These are phyloP conservation scores for Tromatobia lineatoria DNA, from an alignment of 2,888 invertebrate genomes.

Conservation along the genomic window DNA sequence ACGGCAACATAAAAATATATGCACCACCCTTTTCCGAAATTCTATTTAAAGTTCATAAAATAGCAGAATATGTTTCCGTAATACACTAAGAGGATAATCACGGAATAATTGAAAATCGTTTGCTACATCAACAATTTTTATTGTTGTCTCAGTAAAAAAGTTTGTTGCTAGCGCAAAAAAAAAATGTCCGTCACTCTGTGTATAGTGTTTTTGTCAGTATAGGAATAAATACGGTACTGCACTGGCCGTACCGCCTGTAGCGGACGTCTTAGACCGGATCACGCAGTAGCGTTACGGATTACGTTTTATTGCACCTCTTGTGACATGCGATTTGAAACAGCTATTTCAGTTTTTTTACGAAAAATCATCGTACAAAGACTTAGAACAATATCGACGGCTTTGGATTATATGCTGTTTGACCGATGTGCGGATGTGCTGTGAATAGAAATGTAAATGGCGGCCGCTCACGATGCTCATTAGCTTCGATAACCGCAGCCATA, in stretches of 20 bases:
- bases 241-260: not conserved
- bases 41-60: too few species aligned
- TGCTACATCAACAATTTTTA: too few species aligned
- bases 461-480: slow-evolving; percentile 72
- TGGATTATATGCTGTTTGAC: not conserved
- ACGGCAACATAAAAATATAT: too few species aligned
- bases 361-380: slow-evolving; percentile 32
- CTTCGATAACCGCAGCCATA: slow-evolving; percentile 74
- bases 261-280: slow-evolving; percentile 12
- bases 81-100: too few species aligned
- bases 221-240: not conserved
- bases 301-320: slow-evolving; percentile 7
- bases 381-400: slow-evolving; percentile 19
- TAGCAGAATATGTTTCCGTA: too few species aligned
- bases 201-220: not conserved
- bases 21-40: too few species aligned
- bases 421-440: slow-evolving; percentile 30
- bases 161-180: too few species aligned
- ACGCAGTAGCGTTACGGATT: slow-evolving; percentile 26
- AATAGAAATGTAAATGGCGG: slow-evolving; percentile 63
- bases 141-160: too few species aligned
- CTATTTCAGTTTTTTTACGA: not conserved
- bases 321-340: slow-evolving; percentile 14
- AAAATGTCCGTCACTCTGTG: too few species aligned
- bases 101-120: too few species aligned